Evolutionary conservation across 2,797 vertebrate species (phyloP).

Genomic region (Alca torda): DNA sequence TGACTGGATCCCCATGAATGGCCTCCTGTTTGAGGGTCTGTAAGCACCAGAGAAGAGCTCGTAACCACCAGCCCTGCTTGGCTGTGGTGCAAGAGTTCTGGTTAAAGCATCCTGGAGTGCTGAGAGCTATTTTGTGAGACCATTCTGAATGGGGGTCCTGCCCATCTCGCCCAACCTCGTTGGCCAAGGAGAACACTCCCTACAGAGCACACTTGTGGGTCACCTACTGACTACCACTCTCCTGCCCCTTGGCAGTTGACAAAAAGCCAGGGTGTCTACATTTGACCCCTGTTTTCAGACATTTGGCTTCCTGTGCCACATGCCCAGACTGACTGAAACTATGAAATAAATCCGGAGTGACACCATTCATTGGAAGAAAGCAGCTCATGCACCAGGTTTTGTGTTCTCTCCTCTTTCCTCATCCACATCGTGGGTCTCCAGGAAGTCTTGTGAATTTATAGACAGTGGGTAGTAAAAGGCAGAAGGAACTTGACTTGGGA

Average conservation of each 20-base stretch:
- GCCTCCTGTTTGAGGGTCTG: not conserved
- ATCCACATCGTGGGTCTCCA: accelerated
- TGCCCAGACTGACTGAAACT: not conserved
- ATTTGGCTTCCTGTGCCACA: not conserved
- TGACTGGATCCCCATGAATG: not conserved
- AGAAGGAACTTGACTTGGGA: not conserved
- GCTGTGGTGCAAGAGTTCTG: not conserved
- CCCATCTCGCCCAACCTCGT: not conserved
- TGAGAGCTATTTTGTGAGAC: not conserved
- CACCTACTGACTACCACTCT: not conserved
- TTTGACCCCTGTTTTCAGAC: not conserved
- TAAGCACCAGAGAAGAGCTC: not conserved
- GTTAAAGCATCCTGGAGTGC: not conserved
- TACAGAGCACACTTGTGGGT: not conserved
- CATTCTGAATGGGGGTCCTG: not conserved
- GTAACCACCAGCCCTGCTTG: not conserved
- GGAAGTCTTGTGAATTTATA: not conserved
- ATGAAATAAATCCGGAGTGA: not conserved
- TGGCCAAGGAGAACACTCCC: not conserved
- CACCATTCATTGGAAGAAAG: not conserved
- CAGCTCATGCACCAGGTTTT: accelerated
- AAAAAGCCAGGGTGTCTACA: not conserved
- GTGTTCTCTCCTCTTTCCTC: not conserved
- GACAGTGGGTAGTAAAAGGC: not conserved
- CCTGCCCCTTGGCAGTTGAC: not conserved